Base-by-base conservation (phyloP, 2,888 invertebrate genomes). In the Fragum fragum region DNA sequence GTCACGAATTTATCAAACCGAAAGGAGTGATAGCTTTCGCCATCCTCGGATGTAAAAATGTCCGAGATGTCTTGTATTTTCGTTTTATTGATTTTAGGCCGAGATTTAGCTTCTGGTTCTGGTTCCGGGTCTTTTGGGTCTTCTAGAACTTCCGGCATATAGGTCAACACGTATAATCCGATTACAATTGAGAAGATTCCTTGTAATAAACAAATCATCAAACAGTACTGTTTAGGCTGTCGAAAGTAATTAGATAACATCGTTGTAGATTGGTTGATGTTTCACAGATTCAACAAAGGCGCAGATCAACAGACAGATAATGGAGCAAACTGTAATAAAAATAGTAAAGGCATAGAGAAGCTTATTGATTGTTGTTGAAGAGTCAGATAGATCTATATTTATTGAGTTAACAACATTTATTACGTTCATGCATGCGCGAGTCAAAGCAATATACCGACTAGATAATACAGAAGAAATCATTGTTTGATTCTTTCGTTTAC, bases 1-100 rank as follows among this genome's bases (percentile, higher is more conserved):
- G 55, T 57, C 5, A 36, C 7, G 16, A 61, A 61, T 61, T 61
- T 53, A 61, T 73, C 61, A 47, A 28, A 73, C 5, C 73, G 73
- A 21, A 73, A 73, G 3, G 59, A 21, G 16, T 28, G 3, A 26
- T 28, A 73, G 9, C 21, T 36, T 28, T 73, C 52, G 3, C 61
- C 53, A 18, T 73, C 57, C 28, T 16, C 9, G 6, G 72, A 57
- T 9, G 21, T 47, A n/a, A 73, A n/a, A 47, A 21, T 47, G 7
- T 26, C 14, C 16, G 61, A 28, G 5, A 57, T 57, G 2, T 28
- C 18, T 9, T 39, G 18, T n/a, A 28, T 59, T 28, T 73, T 73
- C 9, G 59, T 59, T 47, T 26, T 59, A 14, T 59, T 47, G 5
- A 29, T 21, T 5, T 61, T 61, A 5, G 16, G 39, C 1, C 53